Evolutionary conservation across 2,797 vertebrate species (phyloP).

Genomic region (Phoebastria nigripes): DNA sequence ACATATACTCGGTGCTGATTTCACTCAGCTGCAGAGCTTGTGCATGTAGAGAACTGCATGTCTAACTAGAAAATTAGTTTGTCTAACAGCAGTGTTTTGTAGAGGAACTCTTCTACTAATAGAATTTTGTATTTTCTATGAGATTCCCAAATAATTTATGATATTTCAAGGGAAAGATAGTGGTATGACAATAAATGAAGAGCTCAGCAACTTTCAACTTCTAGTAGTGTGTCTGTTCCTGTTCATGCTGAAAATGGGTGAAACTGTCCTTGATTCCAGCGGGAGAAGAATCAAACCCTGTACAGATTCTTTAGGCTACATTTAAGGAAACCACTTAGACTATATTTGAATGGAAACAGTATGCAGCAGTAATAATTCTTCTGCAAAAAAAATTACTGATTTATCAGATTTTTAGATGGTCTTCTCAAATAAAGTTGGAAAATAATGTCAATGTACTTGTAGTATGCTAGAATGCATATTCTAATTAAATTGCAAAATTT

Average conservation of each 20-base stretch:
- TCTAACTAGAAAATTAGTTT: neutral
- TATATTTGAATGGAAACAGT: neutral
- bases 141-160: neutral
- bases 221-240: neutral
- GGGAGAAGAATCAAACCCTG: neutral
- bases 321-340: neutral
- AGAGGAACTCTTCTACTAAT: neutral
- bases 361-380: neutral
- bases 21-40: neutral
- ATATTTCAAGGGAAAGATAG: neutral
- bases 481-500: slow-evolving; percentile 2
- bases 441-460: neutral
- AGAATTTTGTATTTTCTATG: neutral
- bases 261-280: neutral
- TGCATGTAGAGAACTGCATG: slow-evolving; percentile 52
- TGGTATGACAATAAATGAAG: neutral
- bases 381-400: neutral
- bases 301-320: neutral
- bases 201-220: neutral
- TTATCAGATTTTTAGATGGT: neutral
- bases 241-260: neutral
- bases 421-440: neutral
- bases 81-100: slow-evolving; percentile 7
- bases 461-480: slow-evolving; percentile 19
- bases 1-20: neutral